Percentiles rank a stretch among this genome's conserved stretches.
Evolutionary conservation across 2,797 vertebrate species (phyloP).

Genomic region (Muraenolepis orangiensis): DNA sequence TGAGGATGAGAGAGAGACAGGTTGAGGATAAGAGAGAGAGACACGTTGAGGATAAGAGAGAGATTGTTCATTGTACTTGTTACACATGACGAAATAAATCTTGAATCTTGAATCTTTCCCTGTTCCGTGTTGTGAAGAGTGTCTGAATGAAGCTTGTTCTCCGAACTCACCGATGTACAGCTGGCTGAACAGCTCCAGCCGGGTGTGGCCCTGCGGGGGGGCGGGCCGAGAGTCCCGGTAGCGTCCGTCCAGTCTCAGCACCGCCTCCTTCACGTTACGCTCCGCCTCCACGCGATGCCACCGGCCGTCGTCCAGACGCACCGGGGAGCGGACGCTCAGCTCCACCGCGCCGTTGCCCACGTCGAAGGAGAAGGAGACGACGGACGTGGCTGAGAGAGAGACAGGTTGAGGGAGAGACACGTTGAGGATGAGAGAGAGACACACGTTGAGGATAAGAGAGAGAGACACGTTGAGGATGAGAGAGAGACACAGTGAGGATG

Average conservation of each 20-base stretch:
- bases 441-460: background rate
- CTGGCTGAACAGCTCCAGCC: constrained; percentile 86
- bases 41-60: too few relatives aligned
- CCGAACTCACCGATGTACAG: constrained; percentile 88
- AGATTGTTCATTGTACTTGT: too few relatives aligned
- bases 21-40: too few relatives aligned
- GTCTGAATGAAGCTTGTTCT: too few relatives aligned
- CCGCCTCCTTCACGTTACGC: constrained; percentile 88
- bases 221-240: constrained; percentile 73
- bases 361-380: constrained; percentile 87
- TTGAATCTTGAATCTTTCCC: too few relatives aligned
- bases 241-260: constrained; percentile 83
- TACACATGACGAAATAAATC: too few relatives aligned
- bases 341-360: constrained; percentile 87
- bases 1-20: too few relatives aligned
- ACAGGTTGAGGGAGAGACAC: too few relatives aligned
- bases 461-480: constrained; percentile 4
- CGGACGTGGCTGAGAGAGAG: constrained; percentile 72
- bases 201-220: constrained; percentile 82
- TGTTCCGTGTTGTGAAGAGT: too few relatives aligned
- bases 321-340: constrained; percentile 76
- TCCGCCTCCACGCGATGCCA: constrained; percentile 92
- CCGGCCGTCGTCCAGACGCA: constrained; percentile 84
- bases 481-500: too few relatives aligned
- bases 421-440: too few relatives aligned